Percentiles rank a stretch among this genome's conserved stretches.
Conservation (phyloP, 2,113 vertebrate species). For the Himantopus leucocephalus region DNA sequence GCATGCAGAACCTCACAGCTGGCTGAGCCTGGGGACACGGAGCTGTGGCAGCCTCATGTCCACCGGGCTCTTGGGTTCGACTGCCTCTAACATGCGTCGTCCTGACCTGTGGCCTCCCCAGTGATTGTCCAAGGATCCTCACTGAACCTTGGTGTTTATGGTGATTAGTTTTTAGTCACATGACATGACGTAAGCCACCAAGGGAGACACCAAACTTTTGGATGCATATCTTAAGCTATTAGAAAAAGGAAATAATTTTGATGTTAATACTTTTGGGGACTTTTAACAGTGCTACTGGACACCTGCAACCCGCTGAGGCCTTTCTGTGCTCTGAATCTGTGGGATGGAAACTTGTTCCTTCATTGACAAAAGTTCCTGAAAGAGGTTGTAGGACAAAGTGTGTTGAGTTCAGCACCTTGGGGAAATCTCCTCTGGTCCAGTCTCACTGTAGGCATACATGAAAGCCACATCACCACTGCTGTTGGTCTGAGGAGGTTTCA, state of each 20-base stretch:
- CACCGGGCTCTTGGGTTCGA: background rate
- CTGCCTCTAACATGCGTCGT: background rate
- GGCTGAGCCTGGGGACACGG: background rate
- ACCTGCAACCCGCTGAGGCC: background rate
- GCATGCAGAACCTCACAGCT: no score
- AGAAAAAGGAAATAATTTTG: background rate
- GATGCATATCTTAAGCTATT: background rate
- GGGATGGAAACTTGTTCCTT: background rate
- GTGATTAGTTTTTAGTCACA: background rate
- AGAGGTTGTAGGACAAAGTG: background rate
- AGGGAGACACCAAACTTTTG: background rate
- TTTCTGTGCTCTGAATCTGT: background rate
- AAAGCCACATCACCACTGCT: background rate
- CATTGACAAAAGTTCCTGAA: background rate
- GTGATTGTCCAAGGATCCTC: background rate
- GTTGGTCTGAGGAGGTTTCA: background rate
- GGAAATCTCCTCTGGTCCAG: background rate
- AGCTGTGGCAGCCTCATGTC: background rate
- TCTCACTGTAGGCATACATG: background rate
- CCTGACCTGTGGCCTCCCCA: no score
- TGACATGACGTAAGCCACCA: rapidly evolving
- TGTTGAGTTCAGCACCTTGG: background rate
- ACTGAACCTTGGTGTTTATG: background rate
- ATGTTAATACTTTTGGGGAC: rapidly evolving
- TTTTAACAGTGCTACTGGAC: background rate